These are phyloP conservation scores for Sebastes ruberrimus DNA, from an alignment of 2,797 vertebrate genomes.

Conservation along the genomic window DNA sequence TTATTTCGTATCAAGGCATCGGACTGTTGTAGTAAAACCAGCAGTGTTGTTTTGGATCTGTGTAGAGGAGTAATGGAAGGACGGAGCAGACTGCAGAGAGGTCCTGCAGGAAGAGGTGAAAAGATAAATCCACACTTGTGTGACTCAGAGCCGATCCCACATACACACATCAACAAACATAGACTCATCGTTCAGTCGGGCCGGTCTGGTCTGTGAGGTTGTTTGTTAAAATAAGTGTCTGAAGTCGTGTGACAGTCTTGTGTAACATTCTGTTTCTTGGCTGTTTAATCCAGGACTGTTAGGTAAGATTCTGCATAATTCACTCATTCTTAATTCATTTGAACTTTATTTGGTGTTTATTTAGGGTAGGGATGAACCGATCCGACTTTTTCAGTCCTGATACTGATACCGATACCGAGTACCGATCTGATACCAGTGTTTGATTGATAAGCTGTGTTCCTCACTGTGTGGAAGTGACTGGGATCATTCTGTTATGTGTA, in stretches of 20 bases:
- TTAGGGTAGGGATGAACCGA: no score
- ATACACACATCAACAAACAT: slow-evolving; percentile 34
- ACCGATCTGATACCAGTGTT: no score
- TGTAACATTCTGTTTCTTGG: slow-evolving; percentile 5
- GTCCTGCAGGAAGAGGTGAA: slow-evolving; percentile 20
- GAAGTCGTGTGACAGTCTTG: slow-evolving; percentile 1
- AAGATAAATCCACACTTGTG: slow-evolving; percentile 33
- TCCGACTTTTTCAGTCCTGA: no score
- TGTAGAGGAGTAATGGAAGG: neutral
- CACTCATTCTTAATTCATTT: neutral
- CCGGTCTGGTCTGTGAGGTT: neutral
- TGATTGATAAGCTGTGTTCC: no score
- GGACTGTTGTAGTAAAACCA: neutral
- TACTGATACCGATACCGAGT: no score
- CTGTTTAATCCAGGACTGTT: slow-evolving; percentile 1
- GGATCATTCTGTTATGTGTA: no score
- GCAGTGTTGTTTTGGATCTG: neutral
- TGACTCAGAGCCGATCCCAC: slow-evolving; percentile 44
- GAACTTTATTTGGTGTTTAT: neutral
- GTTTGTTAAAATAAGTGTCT: slow-evolving; percentile 15
- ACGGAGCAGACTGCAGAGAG: neutral
- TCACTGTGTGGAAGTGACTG: no score
- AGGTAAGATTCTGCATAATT: neutral
- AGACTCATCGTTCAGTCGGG: slow-evolving; percentile 16
- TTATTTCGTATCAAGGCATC: neutral